Percentiles rank a stretch among this genome's conserved stretches.
Evolutionary conservation across 2,888 invertebrate genomes (phyloP).

Genomic region (Amorpha juglandis): DNA sequence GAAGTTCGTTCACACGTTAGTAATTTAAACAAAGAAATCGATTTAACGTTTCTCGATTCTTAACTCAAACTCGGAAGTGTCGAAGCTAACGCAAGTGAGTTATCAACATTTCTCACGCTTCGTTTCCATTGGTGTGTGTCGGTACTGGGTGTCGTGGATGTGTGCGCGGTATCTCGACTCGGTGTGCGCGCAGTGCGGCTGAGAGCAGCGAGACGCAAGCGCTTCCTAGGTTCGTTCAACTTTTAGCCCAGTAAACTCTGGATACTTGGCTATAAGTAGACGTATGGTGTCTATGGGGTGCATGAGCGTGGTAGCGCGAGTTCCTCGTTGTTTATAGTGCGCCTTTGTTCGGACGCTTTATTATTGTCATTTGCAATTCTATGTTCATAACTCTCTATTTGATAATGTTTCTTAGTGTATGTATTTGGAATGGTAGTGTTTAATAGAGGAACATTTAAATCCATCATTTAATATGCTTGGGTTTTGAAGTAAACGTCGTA

Average conservation of each 20-base stretch:
- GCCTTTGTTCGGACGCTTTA: conserved; percentile 52
- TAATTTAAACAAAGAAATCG: conserved; percentile 50
- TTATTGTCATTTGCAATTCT: conserved; percentile 48
- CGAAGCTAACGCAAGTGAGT: conserved; percentile 78
- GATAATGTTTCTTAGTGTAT: conserved; percentile 19
- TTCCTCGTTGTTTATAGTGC: conserved; percentile 58
- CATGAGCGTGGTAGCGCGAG: conserved; percentile 54
- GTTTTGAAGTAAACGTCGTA: background rate
- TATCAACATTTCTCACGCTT: conserved; percentile 84
- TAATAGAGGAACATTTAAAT: too few relatives aligned
- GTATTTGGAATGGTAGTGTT: background rate
- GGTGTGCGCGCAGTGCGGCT: conserved; percentile 63
- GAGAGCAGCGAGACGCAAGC: conserved; percentile 74
- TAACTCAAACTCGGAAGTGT: conserved; percentile 76
- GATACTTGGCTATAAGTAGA: conserved; percentile 57
- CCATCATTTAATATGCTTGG: background rate
- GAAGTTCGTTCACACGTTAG: conserved; percentile 56
- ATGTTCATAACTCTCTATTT: conserved; percentile 33
- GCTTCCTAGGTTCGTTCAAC: conserved; percentile 81
- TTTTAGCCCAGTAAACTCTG: conserved; percentile 84
- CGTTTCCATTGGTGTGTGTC: conserved; percentile 66
- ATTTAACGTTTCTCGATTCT: conserved; percentile 57
- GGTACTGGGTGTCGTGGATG: conserved; percentile 61
- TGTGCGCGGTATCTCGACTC: conserved; percentile 48
- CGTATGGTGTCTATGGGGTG: conserved; percentile 50